Base-by-base conservation (phyloP, 2,113 vertebrate species). In the Vombatus ursinus region DNA sequence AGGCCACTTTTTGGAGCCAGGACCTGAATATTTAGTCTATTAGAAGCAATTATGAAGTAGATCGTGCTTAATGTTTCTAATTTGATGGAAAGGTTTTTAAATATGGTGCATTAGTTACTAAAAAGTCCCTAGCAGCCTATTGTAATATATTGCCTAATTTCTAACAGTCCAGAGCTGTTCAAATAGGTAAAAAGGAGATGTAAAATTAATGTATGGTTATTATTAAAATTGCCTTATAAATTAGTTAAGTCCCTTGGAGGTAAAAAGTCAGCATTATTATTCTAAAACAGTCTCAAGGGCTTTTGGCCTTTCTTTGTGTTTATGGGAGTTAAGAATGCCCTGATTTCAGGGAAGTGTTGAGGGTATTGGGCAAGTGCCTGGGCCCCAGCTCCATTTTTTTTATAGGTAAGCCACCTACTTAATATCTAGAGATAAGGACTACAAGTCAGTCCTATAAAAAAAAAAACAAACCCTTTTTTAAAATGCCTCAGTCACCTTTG, bases 201-300 rank as follows among this genome's bases (percentile, higher is more conserved):
- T 97, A 97, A 98, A 97, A 98, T 98, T 97, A 98, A 98, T 98
- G 97, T 96, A 96, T 97, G 95, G 96, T 98, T 98, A 98, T 98
- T 97, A 98, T 97, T 98, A 93, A 98, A 98, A 98, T 98, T 96
- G 93, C 96, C 97, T 98, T 96, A 96, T 98, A 97, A 98, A 98
- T 98, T 97, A 98, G 96, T 98, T 95, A 98, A 96, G 94, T 94
- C 91, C 94, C 96, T 95, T 90, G 44, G 95, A 98, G 96, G 96
- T 95, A 57, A 96, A 89, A 48, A 97, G 92, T 89, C 93, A 97
- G 61, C 92, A 52, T 97, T 94, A 90, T 97, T 96, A 98, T 97
- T 98, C 97, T 44, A 91, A 95, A 94, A 52, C 19, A 0, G 3
- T 96, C 97, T 97, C 94, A 50, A 93, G 96, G 97, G 96, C 94